Conservation (phyloP, 2,888 invertebrate genomes). For the Cylloceria caligata region DNA sequence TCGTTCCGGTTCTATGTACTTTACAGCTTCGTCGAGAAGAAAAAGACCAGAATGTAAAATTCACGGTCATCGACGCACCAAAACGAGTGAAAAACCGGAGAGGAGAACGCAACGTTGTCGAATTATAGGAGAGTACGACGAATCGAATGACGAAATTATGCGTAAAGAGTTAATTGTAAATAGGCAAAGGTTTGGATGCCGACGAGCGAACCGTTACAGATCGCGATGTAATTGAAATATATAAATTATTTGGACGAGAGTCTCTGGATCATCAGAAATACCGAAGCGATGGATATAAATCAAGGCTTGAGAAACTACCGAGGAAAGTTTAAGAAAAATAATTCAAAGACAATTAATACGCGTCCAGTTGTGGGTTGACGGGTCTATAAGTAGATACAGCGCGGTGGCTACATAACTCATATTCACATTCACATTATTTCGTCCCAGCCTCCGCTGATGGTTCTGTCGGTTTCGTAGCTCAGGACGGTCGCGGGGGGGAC, state of each 20-base stretch:
- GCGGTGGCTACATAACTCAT: constrained; percentile 80
- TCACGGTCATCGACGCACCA: constrained; percentile 31
- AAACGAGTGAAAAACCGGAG: not conserved
- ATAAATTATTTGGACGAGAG: not conserved
- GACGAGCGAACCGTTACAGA: constrained; percentile 27
- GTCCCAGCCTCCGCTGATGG: constrained; percentile 62
- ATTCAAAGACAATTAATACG: constrained; percentile 83
- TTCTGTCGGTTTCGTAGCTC: constrained; percentile 53
- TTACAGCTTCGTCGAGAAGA: constrained; percentile 50
- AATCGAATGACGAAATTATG: constrained; percentile 18
- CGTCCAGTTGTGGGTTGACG: constrained; percentile 81
- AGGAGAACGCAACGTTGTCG: not conserved
- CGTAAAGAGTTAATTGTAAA: not conserved
- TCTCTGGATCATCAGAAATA: not conserved
- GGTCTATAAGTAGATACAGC: constrained; percentile 82
- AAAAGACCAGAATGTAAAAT: constrained; percentile 41
- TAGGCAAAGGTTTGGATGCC: constrained; percentile 25
- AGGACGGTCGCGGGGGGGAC: constrained; percentile 34
- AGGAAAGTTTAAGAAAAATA: constrained; percentile 71
- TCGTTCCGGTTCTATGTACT: constrained; percentile 47
- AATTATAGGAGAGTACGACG: constrained; percentile 19
- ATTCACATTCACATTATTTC: constrained; percentile 82
- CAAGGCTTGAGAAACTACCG: constrained; percentile 45
- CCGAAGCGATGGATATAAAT: constrained; percentile 28
- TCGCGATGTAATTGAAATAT: constrained; percentile 38